phyloP scores from a whole-genome alignment of 2,888 invertebrate species.

The Torymus texanus region DNA sequence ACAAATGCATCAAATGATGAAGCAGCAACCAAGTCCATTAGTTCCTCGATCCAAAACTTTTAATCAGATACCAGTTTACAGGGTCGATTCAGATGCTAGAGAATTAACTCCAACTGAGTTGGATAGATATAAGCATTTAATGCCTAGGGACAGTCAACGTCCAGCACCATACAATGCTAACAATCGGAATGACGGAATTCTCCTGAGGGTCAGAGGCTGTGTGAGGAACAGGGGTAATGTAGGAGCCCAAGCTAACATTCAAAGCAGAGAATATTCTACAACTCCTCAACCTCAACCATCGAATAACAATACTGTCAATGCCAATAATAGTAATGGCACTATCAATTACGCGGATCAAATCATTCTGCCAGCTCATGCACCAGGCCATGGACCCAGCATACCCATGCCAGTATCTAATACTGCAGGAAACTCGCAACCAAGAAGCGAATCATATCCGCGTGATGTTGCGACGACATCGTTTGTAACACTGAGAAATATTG shows the following conservation, averaged over 20 bases:
- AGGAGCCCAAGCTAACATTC: constrained; percentile 31
- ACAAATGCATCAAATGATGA: constrained; percentile 67
- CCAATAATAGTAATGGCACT: constrained; percentile 12
- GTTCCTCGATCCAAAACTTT: constrained; percentile 63
- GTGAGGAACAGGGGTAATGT: constrained; percentile 52
- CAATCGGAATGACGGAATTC: constrained; percentile 61
- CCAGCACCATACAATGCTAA: constrained; percentile 57
- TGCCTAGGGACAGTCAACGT: constrained; percentile 64
- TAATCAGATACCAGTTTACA: constrained; percentile 78
- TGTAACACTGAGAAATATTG: constrained; percentile 19
- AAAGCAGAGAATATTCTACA: constrained; percentile 42
- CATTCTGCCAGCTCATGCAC: constrained; percentile 17
- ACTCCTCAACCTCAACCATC: constrained; percentile 30
- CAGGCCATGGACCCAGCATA: constrained; percentile 5
- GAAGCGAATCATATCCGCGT: constrained; percentile 24
- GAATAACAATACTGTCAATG: background rate
- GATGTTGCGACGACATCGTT: constrained; percentile 14
- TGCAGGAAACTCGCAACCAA: background rate
- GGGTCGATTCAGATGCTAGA: constrained; percentile 78
- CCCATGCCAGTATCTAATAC: constrained; percentile 7
- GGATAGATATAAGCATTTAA: constrained; percentile 73
- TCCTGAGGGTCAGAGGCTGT: constrained; percentile 59
- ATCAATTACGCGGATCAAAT: background rate
- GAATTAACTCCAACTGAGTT: constrained; percentile 77
- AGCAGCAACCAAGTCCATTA: constrained; percentile 65